phyloP scores from a whole-genome alignment of 2,113 vertebrate genomes.

The Rissa tridactyla region DNA sequence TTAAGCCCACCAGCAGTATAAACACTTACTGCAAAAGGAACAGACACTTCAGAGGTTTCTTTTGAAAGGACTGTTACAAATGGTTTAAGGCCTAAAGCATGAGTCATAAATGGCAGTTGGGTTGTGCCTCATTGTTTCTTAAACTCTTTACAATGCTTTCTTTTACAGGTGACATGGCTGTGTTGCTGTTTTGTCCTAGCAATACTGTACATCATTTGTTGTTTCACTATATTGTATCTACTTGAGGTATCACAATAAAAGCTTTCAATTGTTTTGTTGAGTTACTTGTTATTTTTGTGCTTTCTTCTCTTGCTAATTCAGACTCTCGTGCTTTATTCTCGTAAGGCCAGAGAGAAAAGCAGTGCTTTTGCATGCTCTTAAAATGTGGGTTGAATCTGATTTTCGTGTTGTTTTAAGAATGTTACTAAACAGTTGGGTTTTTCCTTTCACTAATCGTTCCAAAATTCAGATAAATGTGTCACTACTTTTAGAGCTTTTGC shows the following conservation, averaged over 20 bases:
- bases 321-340: not conserved
- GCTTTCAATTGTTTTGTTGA: constrained; percentile 78
- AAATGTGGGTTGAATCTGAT: not conserved
- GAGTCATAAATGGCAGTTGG: constrained; percentile 78
- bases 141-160: constrained; percentile 70
- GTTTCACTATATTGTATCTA: constrained; percentile 91
- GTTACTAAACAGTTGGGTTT: not conserved
- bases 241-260: constrained; percentile 92
- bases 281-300: not conserved
- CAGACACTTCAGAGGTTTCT: constrained; percentile 57
- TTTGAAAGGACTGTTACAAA: constrained; percentile 75
- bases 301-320: not conserved
- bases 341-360: not conserved
- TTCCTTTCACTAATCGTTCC: not conserved
- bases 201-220: constrained; percentile 83
- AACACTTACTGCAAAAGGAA: constrained; percentile 6
- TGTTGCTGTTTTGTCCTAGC: constrained; percentile 84
- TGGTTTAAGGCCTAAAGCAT: constrained; percentile 78
- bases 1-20: not conserved
- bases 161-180: constrained; percentile 80
- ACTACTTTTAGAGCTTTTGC: not conserved
- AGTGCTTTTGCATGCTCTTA: not conserved
- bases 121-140: constrained; percentile 80
- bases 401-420: not conserved
- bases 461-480: not conserved